Base-by-base conservation (phyloP, 2,113 vertebrate species). In the Dissostichus mawsoni region DNA sequence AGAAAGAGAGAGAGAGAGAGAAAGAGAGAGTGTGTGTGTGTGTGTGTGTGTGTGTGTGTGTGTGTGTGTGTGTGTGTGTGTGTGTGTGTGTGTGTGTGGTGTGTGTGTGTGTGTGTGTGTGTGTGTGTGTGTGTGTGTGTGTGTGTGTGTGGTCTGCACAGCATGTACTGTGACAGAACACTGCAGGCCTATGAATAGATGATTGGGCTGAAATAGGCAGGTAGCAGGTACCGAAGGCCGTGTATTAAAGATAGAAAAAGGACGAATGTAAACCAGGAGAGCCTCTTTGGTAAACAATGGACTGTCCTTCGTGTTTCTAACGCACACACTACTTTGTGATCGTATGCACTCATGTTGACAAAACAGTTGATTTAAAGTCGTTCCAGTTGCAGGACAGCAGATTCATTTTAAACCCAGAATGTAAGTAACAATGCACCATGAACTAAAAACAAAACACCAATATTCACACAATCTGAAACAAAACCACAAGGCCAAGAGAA, bases 271-370 rank as follows among this genome's bases (percentile, higher is more conserved):
- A 90, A 92, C 89, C 80, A 83, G 82, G 81, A 87, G 52, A 77
- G 82, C 86, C 75, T 91, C 88, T 94, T 93, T 91, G 89, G 90
- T 90, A 89, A 91, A 92, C 85, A 87, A 74, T 50, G 70, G 70
- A 90, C 85, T 76, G 82, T 87, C 82, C 80, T 84, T 78, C 23
- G 67, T 83, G 56, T 53, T 78, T 83, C 61, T 57, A 79, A 87
- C 63, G 76, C 69, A 86, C 71, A 64, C 45, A 45, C 52, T 72
- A 36, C 52, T 72, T 74, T 69, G 74, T 64, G 69, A 81, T 36
- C 64, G 64, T 78, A 58, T 77, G 70, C 82, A 77, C 33, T 48
- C 8, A 23, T 70, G 58, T 71, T 25, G 68, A 69, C 56, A 69
- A 76, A 80, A 56, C 20, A 11, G 65, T 41, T 50, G 59, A 74